Evolutionary conservation across 2,888 invertebrate genomes (phyloP).

Genomic region (Drosophila acutilabella): DNA sequence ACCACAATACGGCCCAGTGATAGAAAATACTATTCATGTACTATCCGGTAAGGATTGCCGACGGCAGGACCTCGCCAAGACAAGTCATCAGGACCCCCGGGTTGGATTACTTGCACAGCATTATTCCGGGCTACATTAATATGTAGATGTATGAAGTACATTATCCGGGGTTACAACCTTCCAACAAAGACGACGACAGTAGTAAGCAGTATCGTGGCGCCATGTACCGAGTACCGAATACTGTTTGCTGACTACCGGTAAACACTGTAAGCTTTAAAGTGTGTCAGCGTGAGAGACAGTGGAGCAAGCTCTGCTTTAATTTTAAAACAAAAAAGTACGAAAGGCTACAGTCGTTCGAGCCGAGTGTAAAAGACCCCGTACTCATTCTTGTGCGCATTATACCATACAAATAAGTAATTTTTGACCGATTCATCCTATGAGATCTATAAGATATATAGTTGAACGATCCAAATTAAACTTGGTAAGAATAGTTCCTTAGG

Average conservation of each 20-base stretch:
- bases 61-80: constrained; percentile 12
- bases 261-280: constrained; percentile 57
- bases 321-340: neutral
- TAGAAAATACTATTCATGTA: constrained; percentile 74
- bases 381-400: too few relatives aligned
- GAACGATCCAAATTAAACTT: too few relatives aligned
- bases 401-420: too few relatives aligned
- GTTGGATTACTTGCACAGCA: constrained; percentile 62
- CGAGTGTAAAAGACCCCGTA: too few relatives aligned
- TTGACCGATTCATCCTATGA: too few relatives aligned
- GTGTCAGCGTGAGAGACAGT: constrained; percentile 40
- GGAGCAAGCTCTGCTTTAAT: constrained; percentile 19
- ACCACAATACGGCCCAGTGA: constrained; percentile 63
- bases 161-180: constrained; percentile 84
- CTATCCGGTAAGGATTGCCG: constrained; percentile 59
- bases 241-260: constrained; percentile 51
- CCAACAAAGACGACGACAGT: constrained; percentile 58
- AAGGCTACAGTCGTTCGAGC: too few relatives aligned
- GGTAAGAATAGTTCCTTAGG: too few relatives aligned
- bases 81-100: constrained; percentile 1
- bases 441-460: too few relatives aligned
- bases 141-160: constrained; percentile 84
- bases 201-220: neutral
- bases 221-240: constrained; percentile 44
- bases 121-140: constrained; percentile 76